phyloP scores from a whole-genome alignment of 2,113 vertebrate species.

The Colaptes auratus region DNA sequence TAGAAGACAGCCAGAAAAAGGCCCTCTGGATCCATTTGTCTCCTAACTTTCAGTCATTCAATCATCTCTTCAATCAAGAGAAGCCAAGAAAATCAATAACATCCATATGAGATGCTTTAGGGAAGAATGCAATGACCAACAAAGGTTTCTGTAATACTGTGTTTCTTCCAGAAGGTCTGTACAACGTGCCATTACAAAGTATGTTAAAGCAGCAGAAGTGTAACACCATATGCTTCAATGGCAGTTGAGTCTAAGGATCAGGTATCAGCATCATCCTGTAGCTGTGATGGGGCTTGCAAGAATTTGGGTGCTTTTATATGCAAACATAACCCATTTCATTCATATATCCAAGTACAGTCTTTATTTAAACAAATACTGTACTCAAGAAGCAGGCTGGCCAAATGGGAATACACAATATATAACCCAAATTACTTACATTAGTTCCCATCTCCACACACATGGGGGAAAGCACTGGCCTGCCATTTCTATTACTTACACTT shows the following conservation, averaged over 20 bases:
- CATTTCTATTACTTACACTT: not conserved
- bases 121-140: not conserved
- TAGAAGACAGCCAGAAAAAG: not conserved
- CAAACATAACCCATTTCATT: not conserved
- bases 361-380: not conserved
- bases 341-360: not conserved
- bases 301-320: not conserved
- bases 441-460: not conserved
- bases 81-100: not conserved
- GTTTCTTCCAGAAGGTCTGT: not conserved
- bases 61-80: not conserved
- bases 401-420: not conserved
- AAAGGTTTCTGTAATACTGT: not conserved
- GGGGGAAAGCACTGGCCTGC: not conserved
- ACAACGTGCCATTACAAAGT: not conserved
- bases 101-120: not conserved
- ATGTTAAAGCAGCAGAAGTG: not conserved
- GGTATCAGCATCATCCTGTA: not conserved
- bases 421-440: not conserved
- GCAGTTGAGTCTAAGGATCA: not conserved
- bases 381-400: not conserved
- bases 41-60: not conserved
- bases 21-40: not conserved
- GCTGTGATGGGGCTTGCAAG: accelerated
- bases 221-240: accelerated